phyloP scores from a whole-genome alignment of 1,140 invertebrate genomes.

The Cydia fagiglandana region DNA sequence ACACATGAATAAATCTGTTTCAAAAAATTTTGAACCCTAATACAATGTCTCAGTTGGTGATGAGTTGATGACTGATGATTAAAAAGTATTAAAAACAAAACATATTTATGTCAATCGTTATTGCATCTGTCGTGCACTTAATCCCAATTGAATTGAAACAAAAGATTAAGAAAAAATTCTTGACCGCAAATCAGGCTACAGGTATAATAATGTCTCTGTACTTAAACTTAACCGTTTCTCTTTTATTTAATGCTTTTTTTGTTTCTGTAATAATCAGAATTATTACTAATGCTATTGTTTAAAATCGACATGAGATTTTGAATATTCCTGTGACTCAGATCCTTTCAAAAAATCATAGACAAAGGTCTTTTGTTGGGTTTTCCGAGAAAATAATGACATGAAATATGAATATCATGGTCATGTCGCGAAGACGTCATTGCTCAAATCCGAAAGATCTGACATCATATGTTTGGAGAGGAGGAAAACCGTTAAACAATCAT shows the following conservation, averaged over 20 bases:
- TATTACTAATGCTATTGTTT: constrained; percentile 30
- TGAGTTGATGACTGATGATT: no score
- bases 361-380: constrained; percentile 15
- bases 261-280: neutral
- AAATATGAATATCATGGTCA: constrained; percentile 1
- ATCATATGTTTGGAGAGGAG: constrained; percentile 44
- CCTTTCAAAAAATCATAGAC: constrained; percentile 22
- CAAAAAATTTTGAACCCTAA: no score
- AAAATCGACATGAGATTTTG: constrained; percentile 7
- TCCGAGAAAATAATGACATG: constrained; percentile 19
- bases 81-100: neutral
- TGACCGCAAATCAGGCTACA: neutral
- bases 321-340: constrained; percentile 18
- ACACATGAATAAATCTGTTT: no score
- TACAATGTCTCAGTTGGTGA: neutral
- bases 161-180: neutral
- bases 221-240: neutral
- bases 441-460: constrained; percentile 39
- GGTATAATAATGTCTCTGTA: neutral
- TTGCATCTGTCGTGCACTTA: neutral
- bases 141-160: neutral
- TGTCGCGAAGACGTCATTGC: constrained; percentile 13
- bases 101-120: neutral
- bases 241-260: neutral
- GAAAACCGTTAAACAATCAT: constrained; percentile 44